These are phyloP conservation scores for Heliopora coerulea DNA, from an alignment of 92 coral and sea anemone genomes.

Conservation along the genomic window DNA sequence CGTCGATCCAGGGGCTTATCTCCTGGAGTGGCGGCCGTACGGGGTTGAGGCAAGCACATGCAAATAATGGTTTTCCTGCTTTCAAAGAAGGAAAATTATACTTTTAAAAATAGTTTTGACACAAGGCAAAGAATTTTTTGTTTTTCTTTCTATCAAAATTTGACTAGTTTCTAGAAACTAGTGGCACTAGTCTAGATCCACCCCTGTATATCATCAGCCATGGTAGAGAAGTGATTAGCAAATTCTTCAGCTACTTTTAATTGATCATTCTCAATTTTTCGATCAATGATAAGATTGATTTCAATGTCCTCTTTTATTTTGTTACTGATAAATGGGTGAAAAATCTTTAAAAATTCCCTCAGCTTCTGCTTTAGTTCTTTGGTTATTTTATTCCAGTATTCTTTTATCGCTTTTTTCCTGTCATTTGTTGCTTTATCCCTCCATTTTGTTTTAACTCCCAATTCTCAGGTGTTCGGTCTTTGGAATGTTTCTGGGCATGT, in stretches of 20 bases:
- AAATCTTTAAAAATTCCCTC: slow-evolving; percentile 46
- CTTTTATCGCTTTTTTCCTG: slow-evolving; percentile 41
- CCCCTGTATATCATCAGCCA: slow-evolving; percentile 53
- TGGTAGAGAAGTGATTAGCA: slow-evolving; percentile 46
- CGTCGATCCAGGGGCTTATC: too few species aligned
- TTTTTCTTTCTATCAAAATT: too few species aligned
- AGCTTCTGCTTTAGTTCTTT: slow-evolving; percentile 47
- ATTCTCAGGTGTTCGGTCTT: slow-evolving; percentile 38
- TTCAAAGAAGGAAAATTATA: too few species aligned
- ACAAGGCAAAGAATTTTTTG: too few species aligned
- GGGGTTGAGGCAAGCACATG: too few species aligned
- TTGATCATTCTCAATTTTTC: slow-evolving; percentile 25
- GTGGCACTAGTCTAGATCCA: too few species aligned
- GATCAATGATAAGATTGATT: slow-evolving; percentile 14
- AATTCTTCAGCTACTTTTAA: slow-evolving; percentile 42
- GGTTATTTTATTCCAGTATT: slow-evolving; percentile 44
- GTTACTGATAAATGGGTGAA: slow-evolving; percentile 49
- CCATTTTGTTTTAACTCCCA: slow-evolving; percentile 45
- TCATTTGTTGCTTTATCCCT: slow-evolving; percentile 53
- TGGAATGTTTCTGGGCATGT: slow-evolving; percentile 29
- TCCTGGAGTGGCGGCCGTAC: too few species aligned
- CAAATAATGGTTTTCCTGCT: too few species aligned
- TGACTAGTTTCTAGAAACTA: too few species aligned
- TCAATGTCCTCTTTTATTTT: slow-evolving; percentile 25
- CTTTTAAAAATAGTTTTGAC: too few species aligned